Base-by-base conservation (phyloP, 2,797 vertebrate species). In the Squalus acanthias region DNA sequence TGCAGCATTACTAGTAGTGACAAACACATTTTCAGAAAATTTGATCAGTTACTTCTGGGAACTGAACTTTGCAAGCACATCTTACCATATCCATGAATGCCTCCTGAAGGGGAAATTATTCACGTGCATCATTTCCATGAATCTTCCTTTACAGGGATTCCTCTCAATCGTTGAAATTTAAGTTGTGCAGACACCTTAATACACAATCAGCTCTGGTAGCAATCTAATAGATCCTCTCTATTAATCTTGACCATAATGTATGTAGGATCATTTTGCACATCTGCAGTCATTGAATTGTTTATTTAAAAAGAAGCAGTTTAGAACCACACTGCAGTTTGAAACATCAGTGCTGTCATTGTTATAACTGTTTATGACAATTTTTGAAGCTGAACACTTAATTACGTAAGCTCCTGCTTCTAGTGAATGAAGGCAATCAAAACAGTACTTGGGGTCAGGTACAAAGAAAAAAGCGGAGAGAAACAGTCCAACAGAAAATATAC, bases 11-110 rank as follows among this genome's bases (percentile, higher is more conserved):
- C 33, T 63, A 91, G 33, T 91, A n/a, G 57, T 24, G 20, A 10
- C 65, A 39, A 92, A 33, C 7, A 92, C 20, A 39, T n/a, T 67
- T 93, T 93, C 91, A 93, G 8, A 67, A 69, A 67, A 69, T 93
- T 93, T 46, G 39, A 46, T 93, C 63, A 69, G 63, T 22, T 85
- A 17, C 33, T 65, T 92, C 65, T 57, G 46, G 46, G 24, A 74
- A 57, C 46, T 74, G 94, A 95, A 95, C 94, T 46, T 70, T 70
- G 57, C 60, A 22, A 26, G 33, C 26, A 72, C 46, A 89, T 97
- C 98, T 99, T 97, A 99, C 98, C 98, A 99, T 98, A 99, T 99
- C 98, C 98, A 99, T 96, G 98, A 99, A 98, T 99, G 98, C 97
- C 98, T 98, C 97, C 98, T 98, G 98, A 99, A 98, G 85, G 98